Conservation (phyloP, 2,113 vertebrate species). For the Lepus europaeus region DNA sequence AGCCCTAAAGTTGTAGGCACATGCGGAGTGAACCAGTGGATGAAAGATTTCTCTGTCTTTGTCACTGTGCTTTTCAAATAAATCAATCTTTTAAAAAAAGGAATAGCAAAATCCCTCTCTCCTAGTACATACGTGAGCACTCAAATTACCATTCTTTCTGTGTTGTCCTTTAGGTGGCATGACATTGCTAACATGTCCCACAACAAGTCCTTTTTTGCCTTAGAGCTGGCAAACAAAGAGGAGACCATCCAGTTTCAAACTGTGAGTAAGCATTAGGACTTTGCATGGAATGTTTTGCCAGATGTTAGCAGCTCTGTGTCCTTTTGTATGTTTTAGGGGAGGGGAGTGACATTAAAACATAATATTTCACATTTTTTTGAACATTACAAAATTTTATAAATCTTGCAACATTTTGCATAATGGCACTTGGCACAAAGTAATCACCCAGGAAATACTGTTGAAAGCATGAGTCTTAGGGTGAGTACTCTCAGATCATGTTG, state of each 20-base stretch:
- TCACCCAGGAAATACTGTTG: neutral
- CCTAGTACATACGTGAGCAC: neutral
- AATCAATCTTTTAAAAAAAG: no score
- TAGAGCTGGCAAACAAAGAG: slow-evolving; percentile 96
- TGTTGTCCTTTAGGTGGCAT: slow-evolving; percentile 92
- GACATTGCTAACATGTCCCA: slow-evolving; percentile 99
- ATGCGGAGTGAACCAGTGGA: no score
- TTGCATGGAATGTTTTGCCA: neutral
- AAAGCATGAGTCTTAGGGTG: neutral
- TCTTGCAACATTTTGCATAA: neutral
- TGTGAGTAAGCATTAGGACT: slow-evolving; percentile 89
- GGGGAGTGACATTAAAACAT: neutral
- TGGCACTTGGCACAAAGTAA: neutral
- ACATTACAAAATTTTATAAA: neutral
- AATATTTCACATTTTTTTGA: neutral
- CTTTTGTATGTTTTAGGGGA: neutral
- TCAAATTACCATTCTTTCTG: neutral
- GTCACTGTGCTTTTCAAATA: no score
- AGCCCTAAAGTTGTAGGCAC: no score
- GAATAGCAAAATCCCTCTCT: neutral
- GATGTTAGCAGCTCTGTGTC: neutral
- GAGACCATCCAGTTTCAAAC: slow-evolving; percentile 99
- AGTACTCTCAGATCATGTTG: neutral
- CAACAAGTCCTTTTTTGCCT: slow-evolving; percentile 97
- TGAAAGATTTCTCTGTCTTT: no score